phyloP scores from a whole-genome alignment of 2,113 vertebrate genomes.

The Triplophysa tibetana region DNA sequence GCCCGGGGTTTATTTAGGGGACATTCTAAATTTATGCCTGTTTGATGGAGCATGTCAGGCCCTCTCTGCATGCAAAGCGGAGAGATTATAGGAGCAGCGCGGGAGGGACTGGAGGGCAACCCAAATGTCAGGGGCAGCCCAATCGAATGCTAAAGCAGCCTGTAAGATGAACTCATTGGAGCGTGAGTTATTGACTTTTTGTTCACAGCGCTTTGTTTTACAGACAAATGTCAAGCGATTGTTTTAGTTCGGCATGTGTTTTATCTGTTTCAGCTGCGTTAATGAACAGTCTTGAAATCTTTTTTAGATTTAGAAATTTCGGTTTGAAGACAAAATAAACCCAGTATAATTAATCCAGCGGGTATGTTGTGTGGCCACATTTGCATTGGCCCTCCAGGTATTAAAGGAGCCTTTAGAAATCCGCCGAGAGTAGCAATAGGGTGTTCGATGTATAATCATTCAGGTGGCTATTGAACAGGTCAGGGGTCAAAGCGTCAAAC shows the following conservation, averaged over 20 bases:
- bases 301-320: not conserved
- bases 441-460: slow-evolving; percentile 43
- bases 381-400: slow-evolving; percentile 12
- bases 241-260: slow-evolving; percentile 47
- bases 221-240: slow-evolving; percentile 52
- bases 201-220: slow-evolving; percentile 28
- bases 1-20: slow-evolving; percentile 43
- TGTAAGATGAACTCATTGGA: slow-evolving; percentile 46
- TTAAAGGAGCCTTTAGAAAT: slow-evolving; percentile 27
- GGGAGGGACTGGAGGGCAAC: slow-evolving; percentile 32
- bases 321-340: not conserved
- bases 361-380: not conserved
- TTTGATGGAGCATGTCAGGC: slow-evolving; percentile 18
- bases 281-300: slow-evolving; percentile 13
- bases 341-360: not conserved
- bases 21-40: slow-evolving; percentile 46
- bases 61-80: slow-evolving; percentile 22
- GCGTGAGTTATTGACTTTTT: slow-evolving; percentile 58
- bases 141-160: slow-evolving; percentile 51
- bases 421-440: slow-evolving; percentile 14
- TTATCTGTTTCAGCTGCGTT: not conserved
- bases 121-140: slow-evolving; percentile 52
- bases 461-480: slow-evolving; percentile 42
- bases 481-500: slow-evolving; percentile 50
- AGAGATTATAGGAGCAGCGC: slow-evolving; percentile 11